Conservation (phyloP, 2,888 invertebrate genomes). For the Tipula confusa region DNA sequence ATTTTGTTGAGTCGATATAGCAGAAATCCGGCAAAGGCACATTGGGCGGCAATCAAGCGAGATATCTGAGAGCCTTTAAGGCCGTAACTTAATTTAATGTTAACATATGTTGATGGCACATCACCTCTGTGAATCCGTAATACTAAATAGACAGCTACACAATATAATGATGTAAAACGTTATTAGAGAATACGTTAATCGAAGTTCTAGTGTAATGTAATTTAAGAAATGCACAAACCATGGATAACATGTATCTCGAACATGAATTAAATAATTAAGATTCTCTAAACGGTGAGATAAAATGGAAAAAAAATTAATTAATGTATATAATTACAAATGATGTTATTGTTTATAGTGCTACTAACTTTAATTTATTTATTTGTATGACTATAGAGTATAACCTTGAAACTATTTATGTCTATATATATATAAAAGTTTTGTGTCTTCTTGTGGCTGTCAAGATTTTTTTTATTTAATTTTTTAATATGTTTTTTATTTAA, state of each 20-base stretch:
- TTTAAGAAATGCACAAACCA: neutral
- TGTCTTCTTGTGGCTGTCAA: neutral
- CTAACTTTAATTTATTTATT: neutral
- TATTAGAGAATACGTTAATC: too few species aligned
- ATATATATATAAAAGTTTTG: neutral
- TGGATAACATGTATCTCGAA: neutral
- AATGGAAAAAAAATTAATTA: neutral
- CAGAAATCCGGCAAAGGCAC: too few species aligned
- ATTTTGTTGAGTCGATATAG: too few species aligned
- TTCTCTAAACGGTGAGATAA: constrained; percentile 25
- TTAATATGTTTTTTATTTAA: neutral
- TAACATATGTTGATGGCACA: too few species aligned
- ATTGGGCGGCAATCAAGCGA: too few species aligned
- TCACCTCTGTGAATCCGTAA: too few species aligned
- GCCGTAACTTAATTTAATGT: too few species aligned
- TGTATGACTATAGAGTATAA: neutral
- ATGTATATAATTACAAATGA: neutral
- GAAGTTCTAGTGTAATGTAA: too few species aligned
- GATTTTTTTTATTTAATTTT: neutral
- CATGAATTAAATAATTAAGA: neutral
- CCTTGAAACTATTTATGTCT: neutral
- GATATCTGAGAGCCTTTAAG: too few species aligned
- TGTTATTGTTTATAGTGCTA: neutral
- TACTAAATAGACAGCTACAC: too few species aligned
- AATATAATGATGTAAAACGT: too few species aligned